Percentiles rank a stretch among this genome's conserved stretches.
phyloP scores from a whole-genome alignment of 2,113 vertebrate species.

The Steatornis caripensis region DNA sequence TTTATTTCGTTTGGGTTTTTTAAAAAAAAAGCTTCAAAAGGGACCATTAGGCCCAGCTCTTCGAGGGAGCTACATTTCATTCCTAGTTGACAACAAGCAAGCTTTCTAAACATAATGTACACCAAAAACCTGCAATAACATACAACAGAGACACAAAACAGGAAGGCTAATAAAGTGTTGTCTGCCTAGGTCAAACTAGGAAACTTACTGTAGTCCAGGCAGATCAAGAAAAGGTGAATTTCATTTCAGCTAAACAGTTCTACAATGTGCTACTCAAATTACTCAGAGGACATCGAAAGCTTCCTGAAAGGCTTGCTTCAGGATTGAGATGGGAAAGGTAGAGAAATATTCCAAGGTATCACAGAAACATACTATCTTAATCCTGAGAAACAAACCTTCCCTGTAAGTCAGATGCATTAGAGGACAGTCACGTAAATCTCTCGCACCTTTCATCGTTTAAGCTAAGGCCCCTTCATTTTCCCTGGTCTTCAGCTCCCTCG shows the following conservation, averaged over 20 bases:
- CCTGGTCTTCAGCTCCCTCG: background rate
- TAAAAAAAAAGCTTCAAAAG: background rate
- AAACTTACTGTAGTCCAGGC: background rate
- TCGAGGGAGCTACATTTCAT: background rate
- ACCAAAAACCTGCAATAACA: background rate
- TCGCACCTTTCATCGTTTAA: background rate
- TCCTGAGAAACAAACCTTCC: background rate
- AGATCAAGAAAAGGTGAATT: background rate
- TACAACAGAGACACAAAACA: background rate
- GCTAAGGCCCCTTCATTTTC: background rate
- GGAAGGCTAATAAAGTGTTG: background rate
- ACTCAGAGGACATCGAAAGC: background rate
- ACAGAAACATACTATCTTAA: background rate
- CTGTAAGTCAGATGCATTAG: accelerated
- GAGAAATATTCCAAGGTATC: background rate
- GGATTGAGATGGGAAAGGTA: background rate
- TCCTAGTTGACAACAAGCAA: background rate
- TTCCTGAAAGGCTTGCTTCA: background rate
- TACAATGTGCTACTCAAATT: background rate
- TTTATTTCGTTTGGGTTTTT: background rate
- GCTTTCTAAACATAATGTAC: background rate
- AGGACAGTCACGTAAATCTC: background rate
- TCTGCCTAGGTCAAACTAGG: background rate
- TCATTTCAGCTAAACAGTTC: background rate
- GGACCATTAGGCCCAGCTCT: background rate